Base-by-base conservation (phyloP, 92 coral and sea anemone species). In the Plumapathes pennacea region DNA sequence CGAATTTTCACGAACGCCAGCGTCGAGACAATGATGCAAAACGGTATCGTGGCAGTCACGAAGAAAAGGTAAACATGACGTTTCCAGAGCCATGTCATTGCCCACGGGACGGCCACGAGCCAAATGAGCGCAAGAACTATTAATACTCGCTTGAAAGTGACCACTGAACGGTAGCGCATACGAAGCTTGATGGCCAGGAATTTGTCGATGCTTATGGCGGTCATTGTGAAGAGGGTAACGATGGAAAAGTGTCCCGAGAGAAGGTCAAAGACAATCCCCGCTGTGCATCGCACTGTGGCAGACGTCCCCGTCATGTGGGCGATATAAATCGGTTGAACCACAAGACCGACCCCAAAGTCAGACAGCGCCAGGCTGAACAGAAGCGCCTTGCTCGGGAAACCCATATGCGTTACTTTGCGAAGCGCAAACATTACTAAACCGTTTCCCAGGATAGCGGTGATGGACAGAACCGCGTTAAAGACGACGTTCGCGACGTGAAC, bases 171-270 rank as follows among this genome's bases (percentile, higher is more conserved):
- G 44, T 33, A 34, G 12, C 45, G 19, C 45, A 55, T 5, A 15
- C 38, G 33, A 0, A 55, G 62, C n/a, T 55, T 43, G 5, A 38
- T 46, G n/a, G 62, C 62, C 62, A 55, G 33, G 8, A 43, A 55
- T 33, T 55, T 55, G 28, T 55, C 62, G 23, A 55, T 55, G 13
- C 43, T 55, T 2, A 55, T 55, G 15, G 25, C 41, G 44, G 38
- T 55, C 43, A 55, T 55, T 13, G 62, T 55, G 13, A 32, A 20
- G 32, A 55, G 38, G 41, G 62, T 33, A 5, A 32, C 62, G 18
- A 55, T 18, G 3, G 45, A 55, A 33, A 55, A 46, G 15, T 55
- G 45, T 18, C 62, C 62, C 45, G 62, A 55, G 12, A 21, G 25
- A 19, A 53, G 24, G 32, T 55, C 62, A 36, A 55, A 55, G 9